phyloP scores from a whole-genome alignment of 1,140 invertebrate species.

The Musca vetustissima region DNA sequence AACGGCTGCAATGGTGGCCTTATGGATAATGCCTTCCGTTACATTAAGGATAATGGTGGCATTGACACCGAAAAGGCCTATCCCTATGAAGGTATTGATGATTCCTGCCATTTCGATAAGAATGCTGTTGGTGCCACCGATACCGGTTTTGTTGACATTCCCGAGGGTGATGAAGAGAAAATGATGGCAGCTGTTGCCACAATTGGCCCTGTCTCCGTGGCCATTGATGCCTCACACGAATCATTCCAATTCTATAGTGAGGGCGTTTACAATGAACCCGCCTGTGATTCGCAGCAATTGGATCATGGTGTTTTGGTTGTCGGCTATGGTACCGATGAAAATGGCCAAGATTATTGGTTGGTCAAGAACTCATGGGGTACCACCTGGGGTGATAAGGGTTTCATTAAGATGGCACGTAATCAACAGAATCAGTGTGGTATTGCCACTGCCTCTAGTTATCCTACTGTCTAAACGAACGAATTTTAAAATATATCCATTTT shows the following conservation, averaged over 20 bases:
- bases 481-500: not conserved
- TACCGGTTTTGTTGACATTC: constrained; percentile 51
- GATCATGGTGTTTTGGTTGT: constrained; percentile 82
- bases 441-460: constrained; percentile 79
- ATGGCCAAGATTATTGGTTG: constrained; percentile 63
- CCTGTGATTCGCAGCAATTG: constrained; percentile 70
- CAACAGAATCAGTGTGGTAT: constrained; percentile 88
- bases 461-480: constrained; percentile 73
- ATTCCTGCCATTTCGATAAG: constrained; percentile 71
- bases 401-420: constrained; percentile 88
- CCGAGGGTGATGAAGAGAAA: constrained; percentile 78
- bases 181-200: constrained; percentile 82
- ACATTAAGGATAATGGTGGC: constrained; percentile 84
- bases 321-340: constrained; percentile 67
- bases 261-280: constrained; percentile 65
- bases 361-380: constrained; percentile 78
- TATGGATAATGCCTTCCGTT: constrained; percentile 91
- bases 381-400: constrained; percentile 83
- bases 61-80: constrained; percentile 93
- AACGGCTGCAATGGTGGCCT: constrained; percentile 94
- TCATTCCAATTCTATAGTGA: constrained; percentile 68
- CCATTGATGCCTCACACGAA: constrained; percentile 89
- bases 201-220: constrained; percentile 83
- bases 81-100: constrained; percentile 80
- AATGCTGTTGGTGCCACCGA: constrained; percentile 79